Conservation (phyloP, 2,888 invertebrate genomes). For the Melikaiella ostensackeni region DNA sequence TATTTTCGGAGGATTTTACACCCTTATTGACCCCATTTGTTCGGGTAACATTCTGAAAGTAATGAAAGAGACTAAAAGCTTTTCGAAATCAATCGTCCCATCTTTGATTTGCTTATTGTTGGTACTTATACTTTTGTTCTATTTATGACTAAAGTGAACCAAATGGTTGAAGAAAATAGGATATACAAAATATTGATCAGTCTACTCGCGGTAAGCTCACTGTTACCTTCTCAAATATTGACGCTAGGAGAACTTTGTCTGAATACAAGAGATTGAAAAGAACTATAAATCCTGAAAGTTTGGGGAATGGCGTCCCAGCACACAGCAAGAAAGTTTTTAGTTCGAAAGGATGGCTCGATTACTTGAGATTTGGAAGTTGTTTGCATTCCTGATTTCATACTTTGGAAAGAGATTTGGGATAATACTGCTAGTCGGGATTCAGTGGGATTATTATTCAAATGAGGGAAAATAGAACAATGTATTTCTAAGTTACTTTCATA, state of each 20-base stretch:
- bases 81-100: no score
- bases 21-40: no score
- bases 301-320: background rate
- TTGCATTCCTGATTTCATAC: slow-evolving; percentile 13
- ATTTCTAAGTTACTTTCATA: no score
- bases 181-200: no score
- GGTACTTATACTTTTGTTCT: no score
- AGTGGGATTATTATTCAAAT: slow-evolving; percentile 11
- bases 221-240: background rate
- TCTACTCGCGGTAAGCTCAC: no score
- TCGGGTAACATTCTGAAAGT: no score
- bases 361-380: slow-evolving; percentile 25
- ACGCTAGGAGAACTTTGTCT: background rate
- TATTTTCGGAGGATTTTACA: no score
- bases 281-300: slow-evolving; percentile 7
- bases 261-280: slow-evolving; percentile 9
- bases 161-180: no score
- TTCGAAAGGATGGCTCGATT: slow-evolving; percentile 20
- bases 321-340: background rate
- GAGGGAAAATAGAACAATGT: background rate
- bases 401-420: slow-evolving; percentile 9
- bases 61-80: no score
- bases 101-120: no score
- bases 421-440: background rate
- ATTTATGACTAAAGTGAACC: no score